Conservation (phyloP, 64 coral and sea anemone genomes). For the Montipora efflorescens region DNA sequence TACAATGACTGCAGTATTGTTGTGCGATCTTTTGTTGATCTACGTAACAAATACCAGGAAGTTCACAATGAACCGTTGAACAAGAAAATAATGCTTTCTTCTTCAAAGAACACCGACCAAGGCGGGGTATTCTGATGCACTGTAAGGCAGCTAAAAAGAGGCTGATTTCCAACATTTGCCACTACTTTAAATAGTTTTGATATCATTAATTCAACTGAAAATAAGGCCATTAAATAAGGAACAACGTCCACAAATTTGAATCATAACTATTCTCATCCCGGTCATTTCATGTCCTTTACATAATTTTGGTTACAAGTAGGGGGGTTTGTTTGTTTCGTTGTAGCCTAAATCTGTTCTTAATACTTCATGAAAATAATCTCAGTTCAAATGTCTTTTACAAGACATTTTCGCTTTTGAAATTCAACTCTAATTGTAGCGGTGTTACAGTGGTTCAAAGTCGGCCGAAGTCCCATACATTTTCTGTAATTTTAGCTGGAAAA, state of each 20-base stretch:
- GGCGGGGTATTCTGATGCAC: background rate
- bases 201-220: slow-evolving; percentile 12
- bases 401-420: slow-evolving; percentile 6
- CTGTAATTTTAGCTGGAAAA: background rate
- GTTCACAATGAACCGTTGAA: slow-evolving; percentile 14
- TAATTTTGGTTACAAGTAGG: slow-evolving; percentile 5
- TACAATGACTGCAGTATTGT: background rate
- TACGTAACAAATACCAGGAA: slow-evolving; percentile 5
- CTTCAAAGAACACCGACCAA: background rate
- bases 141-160: slow-evolving; percentile 11
- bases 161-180: slow-evolving; percentile 10
- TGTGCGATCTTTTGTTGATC: background rate
- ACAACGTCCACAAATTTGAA: background rate
- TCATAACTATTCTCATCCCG: background rate
- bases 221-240: background rate
- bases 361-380: slow-evolving; percentile 8
- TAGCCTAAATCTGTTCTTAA: slow-evolving; percentile 4
- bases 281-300: background rate
- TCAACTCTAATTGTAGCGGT: background rate
- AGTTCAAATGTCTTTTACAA: slow-evolving; percentile 6
- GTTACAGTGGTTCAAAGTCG: background rate
- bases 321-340: slow-evolving; percentile 13
- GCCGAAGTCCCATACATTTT: slow-evolving; percentile 10
- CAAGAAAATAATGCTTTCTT: background rate
- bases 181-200: slow-evolving; percentile 10